phyloP scores from a whole-genome alignment of 2,113 vertebrate genomes.

The Electrona antarctica region DNA sequence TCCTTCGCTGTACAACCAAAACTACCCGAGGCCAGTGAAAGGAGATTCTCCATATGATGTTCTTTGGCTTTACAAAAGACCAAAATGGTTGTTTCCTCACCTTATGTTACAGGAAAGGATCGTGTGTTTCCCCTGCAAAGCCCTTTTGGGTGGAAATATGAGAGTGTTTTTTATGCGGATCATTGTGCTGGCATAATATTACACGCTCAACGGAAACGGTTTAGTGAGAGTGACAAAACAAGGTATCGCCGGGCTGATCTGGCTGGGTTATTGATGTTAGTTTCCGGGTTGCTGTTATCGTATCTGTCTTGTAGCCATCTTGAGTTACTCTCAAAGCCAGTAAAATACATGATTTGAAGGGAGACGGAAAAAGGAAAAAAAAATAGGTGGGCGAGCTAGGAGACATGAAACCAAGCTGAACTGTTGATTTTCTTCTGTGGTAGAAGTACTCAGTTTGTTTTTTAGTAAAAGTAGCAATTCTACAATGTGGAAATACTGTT shows the following conservation, averaged over 20 bases:
- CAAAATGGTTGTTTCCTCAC: constrained; percentile 66
- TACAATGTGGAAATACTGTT: no score
- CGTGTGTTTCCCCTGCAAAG: constrained; percentile 60
- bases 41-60: constrained; percentile 29
- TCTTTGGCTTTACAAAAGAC: constrained; percentile 54
- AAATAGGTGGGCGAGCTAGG: neutral
- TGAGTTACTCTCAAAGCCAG: neutral
- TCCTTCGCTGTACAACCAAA: neutral
- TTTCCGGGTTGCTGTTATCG: constrained; percentile 27
- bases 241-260: constrained; percentile 14
- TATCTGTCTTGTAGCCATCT: constrained; percentile 1
- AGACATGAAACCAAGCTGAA: neutral
- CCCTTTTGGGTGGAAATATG: constrained; percentile 62
- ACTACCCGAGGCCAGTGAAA: constrained; percentile 41
- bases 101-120: constrained; percentile 74
- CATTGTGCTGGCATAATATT: constrained; percentile 59
- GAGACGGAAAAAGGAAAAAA: no score
- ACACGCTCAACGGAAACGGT: constrained; percentile 54
- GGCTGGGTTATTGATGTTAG: constrained; percentile 26
- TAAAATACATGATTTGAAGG: no score
- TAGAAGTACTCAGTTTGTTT: no score
- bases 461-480: no score
- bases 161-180: constrained; percentile 54
- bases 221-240: constrained; percentile 32
- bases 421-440: constrained; percentile 30